Evolutionary conservation across 2,888 invertebrate species (phyloP), one percentile per base, ranked within the genome.

Genomic region (Chymomyza fuscimana): DNA sequence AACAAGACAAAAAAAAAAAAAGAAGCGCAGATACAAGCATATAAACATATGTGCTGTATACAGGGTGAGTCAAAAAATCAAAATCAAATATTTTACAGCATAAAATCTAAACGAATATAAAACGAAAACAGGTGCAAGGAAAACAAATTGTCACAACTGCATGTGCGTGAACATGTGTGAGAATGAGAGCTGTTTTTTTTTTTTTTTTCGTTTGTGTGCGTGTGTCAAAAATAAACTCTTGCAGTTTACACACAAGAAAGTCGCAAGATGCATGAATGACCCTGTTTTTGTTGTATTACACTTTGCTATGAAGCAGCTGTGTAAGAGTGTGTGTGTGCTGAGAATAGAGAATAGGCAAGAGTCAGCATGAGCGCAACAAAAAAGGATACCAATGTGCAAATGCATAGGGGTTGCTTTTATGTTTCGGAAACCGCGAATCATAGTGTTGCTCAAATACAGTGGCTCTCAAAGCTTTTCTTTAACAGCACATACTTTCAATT

Each of bases 291-390:
- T 63, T 22, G 36, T 63, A 40, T 54, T 69, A 62, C 63, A 63
- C 68, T 60, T 66, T 72, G 59, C 70, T 75, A 22, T 46, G 40
- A 46, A 19, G 19, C 54, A 54, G 19, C 54, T 67, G 56, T 61
- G 63, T 69, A 63, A 69, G 67, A 69, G 67, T 67, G 73, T 74
- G 79, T 73, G 67, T 77, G 67, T 32, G 32, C 9, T 65, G 72
- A 82, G 84, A 84, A 82, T 79, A 81, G 84, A 74, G 82, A 70
- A 54, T 69, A 77, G 68, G 67, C 76, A 70, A 59, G 78, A 67
- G 67, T 72, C 69, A 59, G 78, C 70, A 61, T 58, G 64, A 63
- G 63, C 73, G 67, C 40, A 60, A 60, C 52, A 58, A 66, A 62
- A 69, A 9, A 32, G 32, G 32, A 32, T 32, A 9, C 7, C 32